Evolutionary conservation across 2,113 vertebrate species (phyloP).

Genomic region (Dicentrarchus labrax): DNA sequence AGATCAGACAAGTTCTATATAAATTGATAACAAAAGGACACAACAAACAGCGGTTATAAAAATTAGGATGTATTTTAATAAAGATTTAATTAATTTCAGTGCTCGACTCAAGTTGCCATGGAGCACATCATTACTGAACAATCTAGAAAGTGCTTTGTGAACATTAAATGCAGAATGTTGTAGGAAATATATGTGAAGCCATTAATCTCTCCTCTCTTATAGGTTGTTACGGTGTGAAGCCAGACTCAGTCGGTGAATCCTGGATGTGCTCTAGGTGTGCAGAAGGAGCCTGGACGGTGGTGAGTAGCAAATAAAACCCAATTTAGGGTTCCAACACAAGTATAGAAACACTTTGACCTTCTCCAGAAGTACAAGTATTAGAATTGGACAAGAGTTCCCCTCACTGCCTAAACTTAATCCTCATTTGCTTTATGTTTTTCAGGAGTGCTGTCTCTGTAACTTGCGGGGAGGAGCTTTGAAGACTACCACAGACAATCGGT

Average conservation of each 20-base stretch:
- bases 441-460: constrained; percentile 97
- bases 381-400: background rate
- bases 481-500: constrained; percentile 92
- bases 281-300: constrained; percentile 89
- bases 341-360: background rate
- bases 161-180: background rate
- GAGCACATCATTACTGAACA: background rate
- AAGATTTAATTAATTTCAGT: background rate
- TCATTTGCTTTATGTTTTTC: constrained; percentile 45
- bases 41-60: background rate
- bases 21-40: background rate
- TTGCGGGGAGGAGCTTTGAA: constrained; percentile 95
- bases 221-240: constrained; percentile 96
- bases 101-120: background rate
- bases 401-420: background rate
- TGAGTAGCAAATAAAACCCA: constrained; percentile 73
- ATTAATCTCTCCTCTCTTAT: constrained; percentile 18
- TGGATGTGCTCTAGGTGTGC: constrained; percentile 94
- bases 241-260: constrained; percentile 85
- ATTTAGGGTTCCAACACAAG: background rate
- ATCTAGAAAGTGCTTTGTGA: background rate
- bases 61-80: background rate
- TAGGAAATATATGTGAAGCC: background rate
- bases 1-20: background rate
- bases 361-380: background rate